Conservation (phyloP, 2,888 invertebrate species). For the Adelognathus sp. region DNA sequence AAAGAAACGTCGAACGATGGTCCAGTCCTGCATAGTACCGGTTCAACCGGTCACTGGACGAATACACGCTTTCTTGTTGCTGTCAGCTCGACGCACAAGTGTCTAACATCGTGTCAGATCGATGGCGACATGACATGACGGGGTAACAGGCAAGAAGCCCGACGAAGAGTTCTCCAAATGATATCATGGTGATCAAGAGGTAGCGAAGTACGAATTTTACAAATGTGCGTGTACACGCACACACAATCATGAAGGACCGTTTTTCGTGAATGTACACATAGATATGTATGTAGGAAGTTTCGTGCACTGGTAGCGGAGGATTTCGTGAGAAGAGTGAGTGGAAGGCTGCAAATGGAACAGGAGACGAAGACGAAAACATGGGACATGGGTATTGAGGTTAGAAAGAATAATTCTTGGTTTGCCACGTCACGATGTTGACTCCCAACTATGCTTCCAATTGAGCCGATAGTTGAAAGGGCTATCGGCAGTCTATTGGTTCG, state of each 20-base stretch:
- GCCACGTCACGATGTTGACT: background rate
- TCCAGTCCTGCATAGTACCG: background rate
- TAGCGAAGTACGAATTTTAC: conserved; percentile 14
- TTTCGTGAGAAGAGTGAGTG: background rate
- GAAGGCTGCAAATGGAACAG: background rate
- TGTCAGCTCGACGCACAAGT: conserved; percentile 55
- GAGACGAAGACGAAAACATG: conserved; percentile 1
- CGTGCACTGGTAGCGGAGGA: background rate
- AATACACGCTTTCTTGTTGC: conserved; percentile 29
- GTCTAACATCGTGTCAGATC: conserved; percentile 71
- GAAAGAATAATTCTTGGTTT: background rate
- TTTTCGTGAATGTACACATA: background rate
- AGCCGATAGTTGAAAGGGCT: conserved; percentile 78
- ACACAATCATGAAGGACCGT: background rate
- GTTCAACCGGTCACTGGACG: conserved; percentile 5
- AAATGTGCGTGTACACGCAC: background rate
- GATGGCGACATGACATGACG: conserved; percentile 76
- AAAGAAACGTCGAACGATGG: background rate
- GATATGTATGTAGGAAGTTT: background rate
- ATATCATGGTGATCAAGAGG: conserved; percentile 10
- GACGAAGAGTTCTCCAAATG: conserved; percentile 37
- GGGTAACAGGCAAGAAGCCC: conserved; percentile 71
- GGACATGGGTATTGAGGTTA: background rate
- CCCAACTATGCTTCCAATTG: conserved; percentile 68
- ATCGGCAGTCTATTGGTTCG: conserved; percentile 81